Evolutionary conservation across 2,797 vertebrate species (phyloP).

Genomic region (Sebastes elongatus): DNA sequence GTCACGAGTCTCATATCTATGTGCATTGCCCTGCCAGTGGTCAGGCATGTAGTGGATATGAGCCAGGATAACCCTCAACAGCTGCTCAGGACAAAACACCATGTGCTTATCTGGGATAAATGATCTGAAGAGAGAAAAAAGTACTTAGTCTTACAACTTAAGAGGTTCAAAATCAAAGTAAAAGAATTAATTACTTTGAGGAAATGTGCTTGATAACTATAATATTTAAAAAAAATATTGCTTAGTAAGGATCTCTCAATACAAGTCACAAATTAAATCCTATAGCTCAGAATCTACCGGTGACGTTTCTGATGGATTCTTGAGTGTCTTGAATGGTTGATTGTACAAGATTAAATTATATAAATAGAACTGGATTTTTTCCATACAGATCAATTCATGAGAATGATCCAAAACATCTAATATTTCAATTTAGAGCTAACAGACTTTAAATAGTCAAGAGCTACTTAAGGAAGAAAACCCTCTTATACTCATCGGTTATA

Average conservation of each 20-base stretch:
- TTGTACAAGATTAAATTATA: not conserved
- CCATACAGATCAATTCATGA: not conserved
- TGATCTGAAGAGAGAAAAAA: conserved; percentile 80
- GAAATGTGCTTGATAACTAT: not conserved
- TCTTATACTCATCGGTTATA: conserved; percentile 25
- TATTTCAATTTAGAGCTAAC: not conserved
- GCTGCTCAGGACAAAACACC: conserved; percentile 98
- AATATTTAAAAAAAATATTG: too few relatives aligned
- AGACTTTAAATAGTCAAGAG: not conserved
- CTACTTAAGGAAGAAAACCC: conserved; percentile 27
- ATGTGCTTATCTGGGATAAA: conserved; percentile 98
- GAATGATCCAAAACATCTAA: not conserved
- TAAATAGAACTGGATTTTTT: not conserved
- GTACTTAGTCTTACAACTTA: not conserved
- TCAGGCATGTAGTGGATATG: conserved; percentile 99
- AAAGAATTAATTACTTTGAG: not conserved
- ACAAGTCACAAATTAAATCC: not conserved
- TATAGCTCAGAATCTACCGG: not conserved
- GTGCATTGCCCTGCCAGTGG: conserved; percentile 98
- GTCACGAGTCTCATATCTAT: conserved; percentile 95
- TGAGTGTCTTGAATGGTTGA: not conserved
- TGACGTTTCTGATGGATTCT: not conserved
- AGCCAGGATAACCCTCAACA: conserved; percentile 94
- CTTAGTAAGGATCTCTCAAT: not conserved
- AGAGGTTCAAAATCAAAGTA: not conserved